Base-by-base conservation (phyloP, 2,888 invertebrate species). In the Horisme vitalbata region DNA sequence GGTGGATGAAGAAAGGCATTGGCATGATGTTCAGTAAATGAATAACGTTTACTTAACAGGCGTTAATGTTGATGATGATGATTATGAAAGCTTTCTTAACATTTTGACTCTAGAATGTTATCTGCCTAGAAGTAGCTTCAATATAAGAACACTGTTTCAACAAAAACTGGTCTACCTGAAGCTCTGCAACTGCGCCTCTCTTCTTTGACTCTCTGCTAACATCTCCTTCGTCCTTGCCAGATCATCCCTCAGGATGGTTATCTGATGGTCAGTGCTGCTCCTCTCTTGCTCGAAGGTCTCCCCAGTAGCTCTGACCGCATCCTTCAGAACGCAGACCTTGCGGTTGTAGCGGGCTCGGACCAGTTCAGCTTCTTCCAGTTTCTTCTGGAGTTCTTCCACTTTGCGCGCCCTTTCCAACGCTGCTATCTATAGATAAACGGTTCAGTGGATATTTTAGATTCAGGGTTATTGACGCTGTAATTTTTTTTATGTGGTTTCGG, bases 341-440 rank as follows among this genome's bases (percentile, higher is more conserved):
- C 94, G 90, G 65, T 92, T 93, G 78, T 94, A 94, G 26, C 95
- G 92, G 1, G 93, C 93, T 37, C 96, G 91, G 18, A 96, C 83
- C 59, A 95, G 91, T 69, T 97, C 96, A 27, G 95, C 93, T 71
- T 96, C 96, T 28, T 95, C 94, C 14, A 96, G 79, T 55, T 94
- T 93, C 71, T 95, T 94, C 58, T 96, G 95, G 2, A 96, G 83
- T 51, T 96, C 96, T 69, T 96, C 96, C 39, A 96, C 92, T 82
- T 95, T 96, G 14, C 96, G 91, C 1, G 95, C 95, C 18, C 95
- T 91, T 75, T 97, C 96, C 61, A 96, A 71, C 0, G 96, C 94
- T 10, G 95, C 94, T 64, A 96, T 95, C 96, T 26, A 5, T n/a
- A 9, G 6, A 6, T 5, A 26, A 10, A 5, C n/a, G n/a, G n/a